Conservation (phyloP, 2,888 invertebrate species). For the Troides aeacus region DNA sequence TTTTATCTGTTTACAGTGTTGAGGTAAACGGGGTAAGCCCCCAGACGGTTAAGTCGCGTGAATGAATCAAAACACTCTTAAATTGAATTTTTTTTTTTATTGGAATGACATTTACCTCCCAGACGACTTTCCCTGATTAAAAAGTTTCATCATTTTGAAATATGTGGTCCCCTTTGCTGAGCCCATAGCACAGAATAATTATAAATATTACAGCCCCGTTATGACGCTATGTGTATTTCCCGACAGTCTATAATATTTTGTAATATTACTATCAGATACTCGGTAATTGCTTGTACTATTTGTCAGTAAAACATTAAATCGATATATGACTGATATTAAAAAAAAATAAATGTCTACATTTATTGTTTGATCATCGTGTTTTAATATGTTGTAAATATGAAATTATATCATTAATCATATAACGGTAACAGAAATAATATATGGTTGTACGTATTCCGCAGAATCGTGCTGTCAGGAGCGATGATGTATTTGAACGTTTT, state of each 20-base stretch:
- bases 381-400: neutral
- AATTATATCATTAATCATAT: constrained; percentile 66
- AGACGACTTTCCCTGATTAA: constrained; percentile 20
- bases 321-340: no score
- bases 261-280: neutral
- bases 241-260: no score
- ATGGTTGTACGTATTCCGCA: constrained; percentile 71
- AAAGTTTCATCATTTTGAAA: constrained; percentile 22
- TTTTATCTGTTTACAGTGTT: constrained; percentile 25
- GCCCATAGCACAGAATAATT: neutral
- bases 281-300: neutral
- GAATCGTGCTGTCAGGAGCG: constrained; percentile 68
- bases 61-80: constrained; percentile 17
- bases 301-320: neutral
- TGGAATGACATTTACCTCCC: constrained; percentile 7
- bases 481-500: constrained; percentile 80
- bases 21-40: constrained; percentile 8
- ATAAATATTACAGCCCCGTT: neutral
- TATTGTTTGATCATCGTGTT: neutral
- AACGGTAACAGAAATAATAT: constrained; percentile 75
- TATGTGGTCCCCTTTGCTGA: neutral
- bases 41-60: constrained; percentile 17
- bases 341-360: no score
- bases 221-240: no score
- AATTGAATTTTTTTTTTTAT: constrained; percentile 19